Evolutionary conservation across 2,888 invertebrate species (phyloP).

Genomic region (Meghimatium bilineatum): DNA sequence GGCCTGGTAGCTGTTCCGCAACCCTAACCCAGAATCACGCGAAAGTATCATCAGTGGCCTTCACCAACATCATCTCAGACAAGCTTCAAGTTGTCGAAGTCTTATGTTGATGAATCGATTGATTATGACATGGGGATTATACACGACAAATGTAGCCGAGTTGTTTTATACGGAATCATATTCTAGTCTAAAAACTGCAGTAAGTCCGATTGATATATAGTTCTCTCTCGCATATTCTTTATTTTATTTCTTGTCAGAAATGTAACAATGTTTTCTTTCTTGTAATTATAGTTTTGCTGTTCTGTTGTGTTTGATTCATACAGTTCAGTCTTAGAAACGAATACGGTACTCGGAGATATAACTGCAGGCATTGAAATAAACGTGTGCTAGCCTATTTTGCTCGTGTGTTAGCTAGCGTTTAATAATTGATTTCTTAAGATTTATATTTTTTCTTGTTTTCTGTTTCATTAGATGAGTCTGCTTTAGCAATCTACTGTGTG

Average conservation of each 20-base stretch:
- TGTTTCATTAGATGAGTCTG: not conserved
- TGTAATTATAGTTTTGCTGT: not conserved
- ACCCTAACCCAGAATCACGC: not conserved
- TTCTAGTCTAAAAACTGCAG: not conserved
- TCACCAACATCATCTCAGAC: not conserved
- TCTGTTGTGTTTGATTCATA: too few species aligned
- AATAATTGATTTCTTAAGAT: not conserved
- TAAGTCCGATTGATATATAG: not conserved
- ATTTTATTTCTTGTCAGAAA: not conserved
- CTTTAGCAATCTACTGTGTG: not conserved
- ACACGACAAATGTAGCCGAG: not conserved
- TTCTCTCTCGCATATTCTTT: not conserved
- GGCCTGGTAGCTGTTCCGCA: not conserved
- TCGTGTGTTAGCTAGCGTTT: not conserved
- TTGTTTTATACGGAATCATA: not conserved
- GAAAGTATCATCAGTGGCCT: not conserved
- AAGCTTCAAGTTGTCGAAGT: not conserved
- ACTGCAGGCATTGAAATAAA: too few species aligned
- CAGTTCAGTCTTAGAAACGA: too few species aligned
- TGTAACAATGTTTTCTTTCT: not conserved
- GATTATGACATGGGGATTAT: not conserved
- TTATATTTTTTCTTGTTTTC: not conserved
- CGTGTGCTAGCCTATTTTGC: not conserved
- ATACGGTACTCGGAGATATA: too few species aligned
- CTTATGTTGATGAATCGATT: not conserved